A percentile compares a stretch with the other conserved stretches of the same genome.
phyloP scores from a whole-genome alignment of 1,140 invertebrate species.

The Chelonus insularis region DNA sequence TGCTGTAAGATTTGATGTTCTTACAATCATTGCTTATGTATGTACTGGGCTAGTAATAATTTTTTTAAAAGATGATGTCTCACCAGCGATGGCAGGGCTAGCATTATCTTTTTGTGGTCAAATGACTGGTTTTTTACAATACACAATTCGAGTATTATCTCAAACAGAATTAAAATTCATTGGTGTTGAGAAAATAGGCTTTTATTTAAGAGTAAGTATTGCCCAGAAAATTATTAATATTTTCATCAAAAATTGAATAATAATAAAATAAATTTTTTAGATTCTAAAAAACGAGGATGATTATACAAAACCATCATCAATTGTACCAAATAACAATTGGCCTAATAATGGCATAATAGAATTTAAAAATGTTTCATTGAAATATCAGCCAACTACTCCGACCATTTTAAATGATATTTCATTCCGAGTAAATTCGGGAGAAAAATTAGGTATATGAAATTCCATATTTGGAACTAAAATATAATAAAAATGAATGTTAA shows the following conservation, averaged over 20 bases:
- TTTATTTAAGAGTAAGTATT: constrained; percentile 51
- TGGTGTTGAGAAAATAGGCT: constrained; percentile 60
- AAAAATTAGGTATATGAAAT: constrained; percentile 54
- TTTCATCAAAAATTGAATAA: constrained; percentile 5
- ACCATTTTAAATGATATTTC: constrained; percentile 61
- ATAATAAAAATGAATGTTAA: too few species aligned
- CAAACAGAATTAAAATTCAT: constrained; percentile 71
- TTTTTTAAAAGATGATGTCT: constrained; percentile 60
- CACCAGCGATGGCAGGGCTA: constrained; percentile 69
- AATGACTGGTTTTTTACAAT: constrained; percentile 70
- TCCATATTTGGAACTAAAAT: too few species aligned
- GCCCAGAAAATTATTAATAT: constrained; percentile 15
- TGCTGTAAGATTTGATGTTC: constrained; percentile 67
- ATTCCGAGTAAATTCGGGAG: constrained; percentile 62
- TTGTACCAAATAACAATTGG: constrained; percentile 59
- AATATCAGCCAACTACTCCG: constrained; percentile 59
- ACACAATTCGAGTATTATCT: constrained; percentile 66
- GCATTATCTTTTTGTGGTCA: constrained; percentile 70
- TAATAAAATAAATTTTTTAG: constrained; percentile 25
- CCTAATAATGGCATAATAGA: constrained; percentile 61
- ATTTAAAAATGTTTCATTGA: constrained; percentile 62
- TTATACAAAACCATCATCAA: constrained; percentile 20
- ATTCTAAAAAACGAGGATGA: constrained; percentile 36
- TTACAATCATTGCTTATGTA: constrained; percentile 61
- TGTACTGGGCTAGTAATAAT: constrained; percentile 65